Base-by-base conservation (phyloP, 2,888 invertebrate species). In the Ochropleura leucogaster region DNA sequence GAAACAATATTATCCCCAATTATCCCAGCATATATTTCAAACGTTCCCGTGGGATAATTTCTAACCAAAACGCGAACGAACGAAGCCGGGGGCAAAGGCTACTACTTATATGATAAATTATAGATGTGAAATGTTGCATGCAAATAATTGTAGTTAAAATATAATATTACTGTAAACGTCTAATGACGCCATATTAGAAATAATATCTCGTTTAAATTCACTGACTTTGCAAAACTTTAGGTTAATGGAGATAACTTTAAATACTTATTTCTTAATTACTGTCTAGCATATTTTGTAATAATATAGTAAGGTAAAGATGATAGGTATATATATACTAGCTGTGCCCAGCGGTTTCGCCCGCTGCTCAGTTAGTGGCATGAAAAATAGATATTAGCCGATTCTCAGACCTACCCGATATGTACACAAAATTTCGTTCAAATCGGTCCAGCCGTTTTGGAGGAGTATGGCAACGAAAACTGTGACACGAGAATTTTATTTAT, bases 151-250 rank as follows among this genome's bases (percentile, higher is more conserved):
- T 18, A 47, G 4, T 49, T 66, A 14, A 1, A 44, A 44, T 20
- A 62, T 20, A 66, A 46, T 63, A 46, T 66, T 73, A 12, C 68
- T 65, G 57, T 40, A 72, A 9, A 49, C 9, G 12, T 68, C 5
- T 57, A 83, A 68, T 78, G 55, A 7, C 55, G 10, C 10, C 30
- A 46, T 57, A 40, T 77, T 46, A 78, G 0, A 47, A 18, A 12
- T 68, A 68, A 47, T 60, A 0, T 6, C 10, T 55, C 66, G 3
- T 83, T 81, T 83, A 81, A 67, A 74, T 59, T 55, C 14, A 30
- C 68, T 79, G 84, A 83, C 80, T 83, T 67, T 42, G 74, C 85
- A 69, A 72, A 68, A 65, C n/a, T 63, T 1, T 47, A 40, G 51
- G 3, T 44, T 60, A 59, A 59, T 75, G 40, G 47, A 53, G 5